Evolutionary conservation across 2,113 vertebrate genomes (phyloP).

Genomic region (Sinocyclocheilus maitianheensis): DNA sequence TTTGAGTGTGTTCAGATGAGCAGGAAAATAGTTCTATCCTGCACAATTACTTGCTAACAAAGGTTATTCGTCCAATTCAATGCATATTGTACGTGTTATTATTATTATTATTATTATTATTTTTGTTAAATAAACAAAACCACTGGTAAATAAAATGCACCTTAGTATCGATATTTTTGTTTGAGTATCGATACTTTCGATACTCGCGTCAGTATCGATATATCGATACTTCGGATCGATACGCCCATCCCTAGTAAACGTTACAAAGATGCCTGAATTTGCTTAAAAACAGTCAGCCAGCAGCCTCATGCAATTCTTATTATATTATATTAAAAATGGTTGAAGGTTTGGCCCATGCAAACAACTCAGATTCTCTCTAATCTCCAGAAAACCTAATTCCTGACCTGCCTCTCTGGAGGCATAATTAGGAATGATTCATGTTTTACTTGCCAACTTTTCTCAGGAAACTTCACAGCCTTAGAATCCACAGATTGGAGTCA

Average conservation of each 20-base stretch:
- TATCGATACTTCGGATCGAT: too few relatives aligned
- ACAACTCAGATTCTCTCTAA: conserved; percentile 6
- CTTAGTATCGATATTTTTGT: too few relatives aligned
- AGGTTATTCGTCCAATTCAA: too few relatives aligned
- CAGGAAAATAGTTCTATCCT: too few relatives aligned
- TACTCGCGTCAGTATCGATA: too few relatives aligned
- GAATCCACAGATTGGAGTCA: conserved; percentile 16
- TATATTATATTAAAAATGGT: conserved; percentile 36
- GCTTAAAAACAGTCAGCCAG: conserved; percentile 28
- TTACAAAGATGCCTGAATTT: conserved; percentile 7
- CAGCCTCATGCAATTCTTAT: conserved; percentile 1
- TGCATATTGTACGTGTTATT: too few relatives aligned
- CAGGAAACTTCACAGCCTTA: conserved; percentile 35
- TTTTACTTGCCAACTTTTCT: conserved; percentile 41
- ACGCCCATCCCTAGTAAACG: not conserved
- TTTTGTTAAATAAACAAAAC: too few relatives aligned
- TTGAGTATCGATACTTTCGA: too few relatives aligned
- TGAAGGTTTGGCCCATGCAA: conserved; percentile 24
- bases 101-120: too few relatives aligned
- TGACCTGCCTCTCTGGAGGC: conserved; percentile 48
- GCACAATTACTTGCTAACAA: too few relatives aligned
- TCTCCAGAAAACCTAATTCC: conserved; percentile 21
- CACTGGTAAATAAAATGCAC: too few relatives aligned
- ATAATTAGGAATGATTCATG: conserved; percentile 49
- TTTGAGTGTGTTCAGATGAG: too few relatives aligned